Percentiles rank a stretch among this genome's conserved stretches.
Conservation (phyloP, 2,888 invertebrate species). For the Schizotus pectinicornis region DNA sequence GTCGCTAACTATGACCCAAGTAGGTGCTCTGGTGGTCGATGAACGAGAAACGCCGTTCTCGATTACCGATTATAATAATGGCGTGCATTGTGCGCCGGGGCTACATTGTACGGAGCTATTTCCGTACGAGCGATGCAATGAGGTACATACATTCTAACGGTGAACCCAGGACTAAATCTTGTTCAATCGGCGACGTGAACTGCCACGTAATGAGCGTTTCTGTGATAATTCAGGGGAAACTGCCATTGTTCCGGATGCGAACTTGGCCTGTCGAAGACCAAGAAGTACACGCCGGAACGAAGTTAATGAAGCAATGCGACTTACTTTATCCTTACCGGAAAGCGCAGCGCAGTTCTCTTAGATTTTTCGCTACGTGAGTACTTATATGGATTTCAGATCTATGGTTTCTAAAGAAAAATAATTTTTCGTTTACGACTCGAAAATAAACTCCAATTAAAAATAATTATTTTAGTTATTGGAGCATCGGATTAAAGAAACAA, state of each 20-base stretch:
- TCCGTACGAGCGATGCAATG: conserved; percentile 22
- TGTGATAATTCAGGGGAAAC: conserved; percentile 31
- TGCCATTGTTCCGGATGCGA: conserved; percentile 24
- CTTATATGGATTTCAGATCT: no score
- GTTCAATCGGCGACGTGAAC: conserved; percentile 30
- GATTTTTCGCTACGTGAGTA: no score
- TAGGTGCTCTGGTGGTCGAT: conserved; percentile 31
- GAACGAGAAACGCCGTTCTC: conserved; percentile 31
- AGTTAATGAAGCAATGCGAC: no score
- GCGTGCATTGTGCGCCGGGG: conserved; percentile 22
- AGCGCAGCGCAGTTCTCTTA: no score
- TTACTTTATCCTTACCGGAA: no score
- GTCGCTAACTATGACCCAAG: conserved; percentile 27
- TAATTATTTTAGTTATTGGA: no score
- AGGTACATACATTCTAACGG: conserved; percentile 29
- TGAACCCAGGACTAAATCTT: conserved; percentile 27
- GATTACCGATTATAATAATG: conserved; percentile 34
- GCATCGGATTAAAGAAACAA: no score
- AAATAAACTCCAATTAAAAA: no score
- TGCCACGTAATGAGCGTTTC: conserved; percentile 31
- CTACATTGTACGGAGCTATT: conserved; percentile 24
- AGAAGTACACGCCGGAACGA: no score
- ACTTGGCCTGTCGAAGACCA: background rate
- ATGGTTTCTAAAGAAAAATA: no score
- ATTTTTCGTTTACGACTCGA: no score